Evolutionary conservation across 2,888 invertebrate genomes (phyloP).

Genomic region (Gryllus longicercus): DNA sequence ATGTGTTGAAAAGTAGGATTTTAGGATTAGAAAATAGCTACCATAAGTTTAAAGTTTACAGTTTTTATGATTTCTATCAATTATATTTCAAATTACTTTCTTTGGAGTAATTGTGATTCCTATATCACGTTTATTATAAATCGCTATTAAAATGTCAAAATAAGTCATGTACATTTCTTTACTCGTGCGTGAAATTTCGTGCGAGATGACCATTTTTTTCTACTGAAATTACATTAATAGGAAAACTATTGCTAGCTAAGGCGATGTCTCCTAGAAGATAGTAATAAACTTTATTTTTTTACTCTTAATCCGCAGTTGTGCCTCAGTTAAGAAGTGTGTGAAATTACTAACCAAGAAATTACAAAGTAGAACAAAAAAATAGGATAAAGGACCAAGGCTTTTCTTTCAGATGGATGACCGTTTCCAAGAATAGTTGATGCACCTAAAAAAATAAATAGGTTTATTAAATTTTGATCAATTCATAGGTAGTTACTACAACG

Average conservation of each 20-base stretch:
- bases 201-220: neutral
- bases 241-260: neutral
- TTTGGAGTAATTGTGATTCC: too few species aligned
- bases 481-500: too few species aligned
- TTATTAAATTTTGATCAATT: neutral
- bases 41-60: too few species aligned
- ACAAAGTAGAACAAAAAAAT: constrained; percentile 96
- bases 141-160: too few species aligned
- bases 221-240: neutral
- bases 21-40: too few species aligned
- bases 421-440: constrained; percentile 89
- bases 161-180: neutral
- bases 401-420: constrained; percentile 85
- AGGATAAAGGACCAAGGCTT: constrained; percentile 90
- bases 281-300: constrained; percentile 39
- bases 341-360: constrained; percentile 81
- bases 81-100: too few species aligned
- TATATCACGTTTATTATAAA: too few species aligned
- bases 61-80: too few species aligned
- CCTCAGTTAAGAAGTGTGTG: constrained; percentile 52
- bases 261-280: neutral
- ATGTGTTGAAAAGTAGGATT: too few species aligned
- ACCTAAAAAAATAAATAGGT: neutral
- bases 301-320: too few species aligned
- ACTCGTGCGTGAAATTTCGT: neutral